Conservation (phyloP, 2,113 vertebrate genomes). For the Tachysurus vachellii region DNA sequence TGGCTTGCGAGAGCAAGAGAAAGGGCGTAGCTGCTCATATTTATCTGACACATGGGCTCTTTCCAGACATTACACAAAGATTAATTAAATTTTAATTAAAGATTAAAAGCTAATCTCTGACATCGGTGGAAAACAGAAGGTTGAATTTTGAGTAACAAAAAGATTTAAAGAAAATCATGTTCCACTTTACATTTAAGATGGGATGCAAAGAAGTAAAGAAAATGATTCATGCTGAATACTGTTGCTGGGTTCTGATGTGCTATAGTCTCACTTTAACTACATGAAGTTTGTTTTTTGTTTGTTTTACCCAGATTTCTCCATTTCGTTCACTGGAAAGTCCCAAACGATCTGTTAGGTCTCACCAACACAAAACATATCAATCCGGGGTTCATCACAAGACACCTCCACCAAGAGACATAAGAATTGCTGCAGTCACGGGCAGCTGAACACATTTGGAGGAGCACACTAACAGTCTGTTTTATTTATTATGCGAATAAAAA, state of each 20-base stretch:
- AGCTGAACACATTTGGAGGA: background rate
- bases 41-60: conserved; percentile 38
- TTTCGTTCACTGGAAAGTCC: background rate
- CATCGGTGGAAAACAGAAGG: background rate
- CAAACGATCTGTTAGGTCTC: background rate
- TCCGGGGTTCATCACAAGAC: background rate
- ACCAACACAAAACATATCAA: background rate
- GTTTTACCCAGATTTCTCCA: background rate
- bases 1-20: conserved; percentile 40
- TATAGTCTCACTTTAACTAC: background rate
- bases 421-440: background rate
- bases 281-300: background rate
- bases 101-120: conserved; percentile 36
- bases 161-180: background rate
- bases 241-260: background rate
- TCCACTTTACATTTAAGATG: too few relatives aligned
- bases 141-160: background rate
- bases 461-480: background rate
- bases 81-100: too few relatives aligned
- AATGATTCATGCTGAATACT: background rate
- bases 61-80: conserved; percentile 36
- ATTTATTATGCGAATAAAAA: background rate
- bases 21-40: conserved; percentile 52
- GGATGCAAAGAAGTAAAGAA: background rate
- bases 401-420: background rate